A percentile compares a stretch with the other conserved stretches of the same genome.
These are phyloP conservation scores for Tethea ocularis DNA, from an alignment of 2,888 invertebrate genomes.

Conservation along the genomic window DNA sequence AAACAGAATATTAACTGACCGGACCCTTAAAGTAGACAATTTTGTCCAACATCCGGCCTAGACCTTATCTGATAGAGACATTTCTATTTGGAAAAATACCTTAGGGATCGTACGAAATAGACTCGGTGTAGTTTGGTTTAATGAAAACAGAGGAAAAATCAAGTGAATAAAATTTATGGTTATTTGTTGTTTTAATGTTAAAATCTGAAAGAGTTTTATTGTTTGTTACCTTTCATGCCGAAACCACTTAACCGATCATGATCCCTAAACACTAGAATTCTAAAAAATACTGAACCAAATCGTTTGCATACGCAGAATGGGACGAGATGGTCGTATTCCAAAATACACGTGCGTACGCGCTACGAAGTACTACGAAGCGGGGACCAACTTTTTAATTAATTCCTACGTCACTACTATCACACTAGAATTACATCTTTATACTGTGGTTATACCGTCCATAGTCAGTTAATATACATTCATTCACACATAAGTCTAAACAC, in stretches of 20 bases:
- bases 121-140: neutral
- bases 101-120: neutral
- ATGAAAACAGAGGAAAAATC: neutral
- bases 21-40: neutral
- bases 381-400: neutral
- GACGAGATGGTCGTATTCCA: neutral
- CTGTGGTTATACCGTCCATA: too few relatives aligned
- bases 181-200: too few relatives aligned
- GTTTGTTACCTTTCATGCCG: too few relatives aligned
- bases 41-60: neutral
- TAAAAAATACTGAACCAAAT: neutral
- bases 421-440: too few relatives aligned
- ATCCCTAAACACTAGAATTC: too few relatives aligned
- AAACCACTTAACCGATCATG: too few relatives aligned
- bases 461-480: too few relatives aligned
- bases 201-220: neutral
- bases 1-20: constrained; percentile 1
- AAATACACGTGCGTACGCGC: neutral
- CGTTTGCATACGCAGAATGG: neutral
- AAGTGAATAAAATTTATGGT: neutral
- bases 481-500: too few relatives aligned
- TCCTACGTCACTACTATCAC: neutral
- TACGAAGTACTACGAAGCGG: neutral
- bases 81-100: neutral
- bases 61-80: neutral